Base-by-base conservation (phyloP, 2,797 vertebrate genomes). In the Ptychadena robeensis region DNA sequence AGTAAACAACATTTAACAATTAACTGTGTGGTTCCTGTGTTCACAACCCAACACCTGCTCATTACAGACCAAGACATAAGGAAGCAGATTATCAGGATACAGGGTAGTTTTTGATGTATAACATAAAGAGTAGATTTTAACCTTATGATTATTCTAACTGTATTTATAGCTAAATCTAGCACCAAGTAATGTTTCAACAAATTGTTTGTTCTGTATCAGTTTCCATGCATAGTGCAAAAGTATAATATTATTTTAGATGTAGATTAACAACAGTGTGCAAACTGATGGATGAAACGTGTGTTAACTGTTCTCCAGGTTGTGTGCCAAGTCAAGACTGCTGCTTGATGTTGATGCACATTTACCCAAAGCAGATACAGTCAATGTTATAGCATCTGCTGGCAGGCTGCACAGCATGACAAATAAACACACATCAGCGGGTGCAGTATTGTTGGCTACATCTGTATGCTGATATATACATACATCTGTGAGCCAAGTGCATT, bases 381-480 rank as follows among this genome's bases (percentile, higher is more conserved):
- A 31, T 79, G 31, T 79, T 69, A 59, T 57, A 37, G 65, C 44
- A 57, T 59, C 44, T 79, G 65, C 44, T 68, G 44, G 65, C 76
- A 68, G 76, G 65, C 64, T 79, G 76, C 76, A 35, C 76, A 79
- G 76, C 30, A 2, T 57, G 65, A 69, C 76, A 57, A 79, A 78
- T 78, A 78, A 67, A 68, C 76, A 79, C 65, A 79, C 65, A 79
- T 35, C 65, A 79, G 76, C 76, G n/a, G 44, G 44, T 35, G 40
- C 64, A 57, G 40, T 57, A 78, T 67, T 53, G 38, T 28, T 57
- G 76, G 65, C 65, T 79, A 79, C 65, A 69, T 79, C 65, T 68
- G 75, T 78, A 78, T 66, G 30, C 63, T 67, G 30, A 67, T 69
- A 79, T 68, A 79, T 69, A 59, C 44, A 79, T 67, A 78, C 31